Evolutionary conservation across 2,888 invertebrate species (phyloP).

Genomic region (Geophilus truncorum): DNA sequence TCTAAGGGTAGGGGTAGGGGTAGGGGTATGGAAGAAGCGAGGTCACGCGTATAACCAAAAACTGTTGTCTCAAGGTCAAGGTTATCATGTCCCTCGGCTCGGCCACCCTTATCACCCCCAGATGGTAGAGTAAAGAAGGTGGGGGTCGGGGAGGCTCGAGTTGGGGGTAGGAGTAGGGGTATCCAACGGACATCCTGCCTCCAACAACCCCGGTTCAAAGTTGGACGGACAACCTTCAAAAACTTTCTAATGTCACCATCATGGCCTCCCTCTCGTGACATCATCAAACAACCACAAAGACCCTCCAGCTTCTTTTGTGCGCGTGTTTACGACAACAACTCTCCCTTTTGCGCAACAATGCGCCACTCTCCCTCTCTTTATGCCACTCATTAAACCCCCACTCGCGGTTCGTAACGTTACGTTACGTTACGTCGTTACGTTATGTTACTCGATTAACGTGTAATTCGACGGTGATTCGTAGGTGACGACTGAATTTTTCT

Average conservation of each 20-base stretch:
- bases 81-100: slow-evolving; percentile 8
- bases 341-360: not conserved
- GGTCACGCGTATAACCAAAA: not conserved
- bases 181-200: slow-evolving; percentile 20
- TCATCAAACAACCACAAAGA: slow-evolving; percentile 23
- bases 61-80: slow-evolving; percentile 25
- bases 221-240: slow-evolving; percentile 25
- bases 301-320: not conserved
- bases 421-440: no score
- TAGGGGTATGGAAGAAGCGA: not conserved
- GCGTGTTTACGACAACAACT: slow-evolving; percentile 13
- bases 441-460: no score
- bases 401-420: not conserved
- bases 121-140: not conserved
- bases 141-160: not conserved
- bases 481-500: not conserved
- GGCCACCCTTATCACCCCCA: slow-evolving; percentile 22
- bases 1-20: no score
- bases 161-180: not conserved
- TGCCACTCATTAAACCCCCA: not conserved
- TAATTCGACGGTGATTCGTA: no score
- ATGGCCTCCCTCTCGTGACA: slow-evolving; percentile 24
- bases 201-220: slow-evolving; percentile 16
- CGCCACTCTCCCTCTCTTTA: not conserved
- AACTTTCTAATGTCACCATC: slow-evolving; percentile 24